Evolutionary conservation across 2,888 invertebrate genomes (phyloP).

Genomic region (Drosophila austrosaltans): DNA sequence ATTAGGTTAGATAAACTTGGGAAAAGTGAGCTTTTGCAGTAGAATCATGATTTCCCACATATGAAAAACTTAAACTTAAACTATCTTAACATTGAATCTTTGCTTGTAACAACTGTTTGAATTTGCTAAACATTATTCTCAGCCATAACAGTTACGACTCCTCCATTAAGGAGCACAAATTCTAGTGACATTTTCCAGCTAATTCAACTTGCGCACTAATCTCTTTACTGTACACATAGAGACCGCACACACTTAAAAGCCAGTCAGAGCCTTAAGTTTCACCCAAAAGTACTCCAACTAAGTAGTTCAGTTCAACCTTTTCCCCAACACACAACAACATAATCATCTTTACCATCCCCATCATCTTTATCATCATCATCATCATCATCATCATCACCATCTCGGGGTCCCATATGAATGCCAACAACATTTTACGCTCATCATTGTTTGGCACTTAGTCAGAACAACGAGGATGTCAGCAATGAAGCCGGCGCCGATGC

Average conservation of each 20-base stretch:
- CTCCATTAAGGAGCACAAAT: neutral
- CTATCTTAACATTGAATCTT: too few relatives aligned
- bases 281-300: constrained; percentile 12
- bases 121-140: neutral
- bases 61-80: too few relatives aligned
- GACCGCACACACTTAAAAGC: neutral
- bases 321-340: constrained; percentile 1
- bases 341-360: neutral
- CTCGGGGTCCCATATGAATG: constrained; percentile 33
- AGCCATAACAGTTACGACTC: neutral
- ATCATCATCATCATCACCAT: neutral
- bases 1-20: too few relatives aligned
- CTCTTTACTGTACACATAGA: constrained; percentile 8
- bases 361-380: constrained; percentile 11
- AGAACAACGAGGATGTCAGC: constrained; percentile 46
- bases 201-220: constrained; percentile 1
- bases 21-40: too few relatives aligned
- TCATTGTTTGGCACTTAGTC: constrained; percentile 75
- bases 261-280: constrained; percentile 10
- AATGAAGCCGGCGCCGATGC: constrained; percentile 45
- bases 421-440: constrained; percentile 55
- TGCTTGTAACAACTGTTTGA: neutral
- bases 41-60: too few relatives aligned
- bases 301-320: constrained; percentile 4
- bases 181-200: constrained; percentile 7